Evolutionary conservation across 2,113 vertebrate genomes (phyloP), one percentile per base, ranked within the genome.

Genomic region (Salminus brasiliensis): DNA sequence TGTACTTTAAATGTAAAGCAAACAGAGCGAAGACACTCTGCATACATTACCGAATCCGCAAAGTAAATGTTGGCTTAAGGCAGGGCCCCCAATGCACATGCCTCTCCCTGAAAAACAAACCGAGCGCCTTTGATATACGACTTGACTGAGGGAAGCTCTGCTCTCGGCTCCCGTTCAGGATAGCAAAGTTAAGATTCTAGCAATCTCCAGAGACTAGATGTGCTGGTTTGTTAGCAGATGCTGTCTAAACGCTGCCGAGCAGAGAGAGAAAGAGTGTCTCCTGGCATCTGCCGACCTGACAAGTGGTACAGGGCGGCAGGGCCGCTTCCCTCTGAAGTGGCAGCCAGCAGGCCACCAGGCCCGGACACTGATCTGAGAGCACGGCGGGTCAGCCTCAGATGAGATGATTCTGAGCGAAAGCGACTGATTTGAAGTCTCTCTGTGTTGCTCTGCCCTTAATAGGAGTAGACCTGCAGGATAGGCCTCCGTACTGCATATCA

Each of bases 11-110:
- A 52, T 3, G 25, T 53, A 66, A 66, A 66, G 21, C 43, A 76
- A 21, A 32, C 23, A 47, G 49, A 11, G 43, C n/a, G 27, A 47
- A 55, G 29, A 55, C 70, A 72, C 12, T 12, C 8, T 12, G 53
- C 52, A 73, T 55, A 73, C 36, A 60, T 39, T 39, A 66, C 34
- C n/a, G 21, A n/a, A 47, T 32, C 16, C 57, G 29, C 59, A 27
- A 8, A 36, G 45, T 36, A 36, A 65, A 65, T 76, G 73, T 75
- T 75, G 60, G 43, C 73, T 32, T 65, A 75, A 75, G 73, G 59
- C 27, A 32, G 57, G 43, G 13, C 29, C 18, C 23, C 27, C 21
- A 18, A 18, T 18, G 10, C 15, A 21, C 2, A 63, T 36, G 8
- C 32, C 30, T 76, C 45, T 52, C 30, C 43, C 43, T 34, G 4